Evolutionary conservation across 2,888 invertebrate genomes (phyloP).

Genomic region (Andrena praecox): DNA sequence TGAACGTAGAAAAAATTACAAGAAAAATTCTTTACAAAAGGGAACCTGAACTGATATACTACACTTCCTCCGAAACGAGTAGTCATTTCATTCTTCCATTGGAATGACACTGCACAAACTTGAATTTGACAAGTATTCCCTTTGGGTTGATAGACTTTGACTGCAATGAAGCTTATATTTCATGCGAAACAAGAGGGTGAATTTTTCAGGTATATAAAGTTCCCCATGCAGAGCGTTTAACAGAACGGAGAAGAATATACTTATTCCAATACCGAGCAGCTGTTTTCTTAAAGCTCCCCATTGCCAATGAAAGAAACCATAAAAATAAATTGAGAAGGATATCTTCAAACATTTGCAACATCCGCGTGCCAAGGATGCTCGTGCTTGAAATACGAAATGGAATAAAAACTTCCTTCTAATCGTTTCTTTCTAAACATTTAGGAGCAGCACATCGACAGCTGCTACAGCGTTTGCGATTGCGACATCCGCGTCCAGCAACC

Average conservation of each 20-base stretch:
- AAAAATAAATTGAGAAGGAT: background rate
- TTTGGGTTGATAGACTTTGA: too few species aligned
- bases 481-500: constrained; percentile 94
- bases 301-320: background rate
- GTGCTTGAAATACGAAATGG: background rate
- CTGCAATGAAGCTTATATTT: too few species aligned
- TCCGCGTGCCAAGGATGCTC: background rate
- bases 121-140: too few species aligned
- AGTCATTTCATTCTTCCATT: too few species aligned
- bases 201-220: too few species aligned
- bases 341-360: background rate
- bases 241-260: background rate
- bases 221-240: background rate
- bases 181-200: too few species aligned
- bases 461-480: constrained; percentile 96
- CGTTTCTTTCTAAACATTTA: constrained; percentile 75
- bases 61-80: too few species aligned
- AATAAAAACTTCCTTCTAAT: background rate
- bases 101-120: too few species aligned
- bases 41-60: too few species aligned
- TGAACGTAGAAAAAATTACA: too few species aligned
- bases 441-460: constrained; percentile 94
- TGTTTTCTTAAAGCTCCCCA: background rate
- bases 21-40: too few species aligned
- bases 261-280: background rate